A percentile compares a stretch with the other conserved stretches of the same genome.
phyloP scores from a whole-genome alignment of 2,888 invertebrate species.

The Germaria angustata region DNA sequence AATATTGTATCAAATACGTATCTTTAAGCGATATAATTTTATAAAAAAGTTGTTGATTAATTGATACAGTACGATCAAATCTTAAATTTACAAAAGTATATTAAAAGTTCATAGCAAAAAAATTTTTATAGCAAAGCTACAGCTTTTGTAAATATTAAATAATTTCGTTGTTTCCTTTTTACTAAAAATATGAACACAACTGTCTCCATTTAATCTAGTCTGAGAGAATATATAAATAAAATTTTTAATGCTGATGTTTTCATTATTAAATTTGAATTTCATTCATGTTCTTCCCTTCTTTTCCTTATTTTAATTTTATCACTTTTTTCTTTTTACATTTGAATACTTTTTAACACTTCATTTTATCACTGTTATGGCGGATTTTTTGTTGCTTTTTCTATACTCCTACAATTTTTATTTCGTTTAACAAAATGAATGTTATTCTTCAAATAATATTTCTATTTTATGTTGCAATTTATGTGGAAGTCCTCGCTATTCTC shows the following conservation, averaged over 20 bases:
- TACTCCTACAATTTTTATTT: constrained; percentile 64
- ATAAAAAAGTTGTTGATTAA: too few species aligned
- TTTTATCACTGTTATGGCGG: constrained; percentile 54
- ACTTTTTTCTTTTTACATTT: constrained; percentile 14
- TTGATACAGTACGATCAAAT: too few species aligned
- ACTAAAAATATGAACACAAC: constrained; percentile 29
- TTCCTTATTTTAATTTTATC: constrained; percentile 32
- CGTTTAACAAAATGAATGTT: constrained; percentile 64
- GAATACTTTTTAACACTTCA: constrained; percentile 56
- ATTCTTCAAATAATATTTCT: constrained; percentile 50
- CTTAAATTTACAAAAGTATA: too few species aligned
- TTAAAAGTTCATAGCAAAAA: too few species aligned
- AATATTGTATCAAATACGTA: too few species aligned
- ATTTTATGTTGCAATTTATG: constrained; percentile 43
- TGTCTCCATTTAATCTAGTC: constrained; percentile 50
- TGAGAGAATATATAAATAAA: constrained; percentile 3
- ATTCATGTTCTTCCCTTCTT: constrained; percentile 53
- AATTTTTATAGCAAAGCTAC: too few species aligned
- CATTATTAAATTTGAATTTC: constrained; percentile 65
- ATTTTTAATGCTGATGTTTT: constrained; percentile 57
- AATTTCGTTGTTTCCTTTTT: too few species aligned
- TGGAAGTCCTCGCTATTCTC: constrained; percentile 14
- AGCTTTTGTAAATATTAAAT: too few species aligned
- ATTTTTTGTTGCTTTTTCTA: constrained; percentile 39
- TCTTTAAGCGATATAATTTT: too few species aligned